phyloP scores from a whole-genome alignment of 2,888 invertebrate genomes.

The Stegophylla sp. region DNA sequence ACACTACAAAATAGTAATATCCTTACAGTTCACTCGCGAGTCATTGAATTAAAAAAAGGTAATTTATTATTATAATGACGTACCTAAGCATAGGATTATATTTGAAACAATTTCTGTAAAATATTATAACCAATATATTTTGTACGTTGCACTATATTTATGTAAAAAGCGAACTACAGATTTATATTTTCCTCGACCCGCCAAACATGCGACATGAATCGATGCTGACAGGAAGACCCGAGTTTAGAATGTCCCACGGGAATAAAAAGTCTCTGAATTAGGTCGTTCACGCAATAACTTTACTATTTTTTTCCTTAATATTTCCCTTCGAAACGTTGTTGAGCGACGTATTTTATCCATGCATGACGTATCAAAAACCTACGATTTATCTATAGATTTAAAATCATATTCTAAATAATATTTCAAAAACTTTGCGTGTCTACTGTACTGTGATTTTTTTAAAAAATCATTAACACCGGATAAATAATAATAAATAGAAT shows the following conservation, averaged over 20 bases:
- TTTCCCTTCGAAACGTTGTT: constrained; percentile 25
- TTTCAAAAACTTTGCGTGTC: neutral
- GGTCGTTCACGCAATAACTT: constrained; percentile 53
- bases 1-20: no score
- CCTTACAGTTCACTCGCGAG: no score
- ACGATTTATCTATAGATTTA: constrained; percentile 15
- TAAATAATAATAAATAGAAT: neutral
- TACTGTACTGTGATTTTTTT: no score
- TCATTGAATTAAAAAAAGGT: no score
- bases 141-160: constrained; percentile 6
- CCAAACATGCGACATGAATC: constrained; percentile 36
- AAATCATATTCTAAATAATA: neutral
- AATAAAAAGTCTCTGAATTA: constrained; percentile 56
- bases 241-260: constrained; percentile 58
- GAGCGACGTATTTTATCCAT: neutral
- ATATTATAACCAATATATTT: constrained; percentile 22
- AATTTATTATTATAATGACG: no score
- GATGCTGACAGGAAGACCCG: constrained; percentile 54
- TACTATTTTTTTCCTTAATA: constrained; percentile 47
- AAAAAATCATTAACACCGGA: neutral
- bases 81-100: neutral
- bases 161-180: constrained; percentile 1
- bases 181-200: constrained; percentile 47
- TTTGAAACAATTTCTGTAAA: neutral
- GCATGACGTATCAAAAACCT: neutral